A percentile compares a stretch with the other conserved stretches of the same genome.
phyloP scores from a whole-genome alignment of 2,797 vertebrate genomes.

The Catamblyrhynchus diadema region DNA sequence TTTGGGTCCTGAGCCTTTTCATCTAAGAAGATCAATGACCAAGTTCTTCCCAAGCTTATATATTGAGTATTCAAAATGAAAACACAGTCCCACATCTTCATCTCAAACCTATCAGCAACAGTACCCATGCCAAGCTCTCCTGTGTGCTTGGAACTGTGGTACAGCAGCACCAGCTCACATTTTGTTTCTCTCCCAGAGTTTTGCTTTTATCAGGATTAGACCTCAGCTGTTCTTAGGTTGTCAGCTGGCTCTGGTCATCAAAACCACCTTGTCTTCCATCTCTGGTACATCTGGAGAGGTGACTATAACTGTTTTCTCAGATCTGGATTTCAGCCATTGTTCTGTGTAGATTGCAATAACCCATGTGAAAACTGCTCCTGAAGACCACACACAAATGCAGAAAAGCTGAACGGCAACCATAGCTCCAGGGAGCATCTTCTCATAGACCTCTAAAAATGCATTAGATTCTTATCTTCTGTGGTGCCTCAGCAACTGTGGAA shows the following conservation, averaged over 20 bases:
- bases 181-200: not conserved
- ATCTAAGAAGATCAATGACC: not conserved
- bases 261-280: conserved; percentile 26
- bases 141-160: not conserved
- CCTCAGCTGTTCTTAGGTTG: not conserved
- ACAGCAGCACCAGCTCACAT: accelerated
- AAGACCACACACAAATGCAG: conserved; percentile 36
- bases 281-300: conserved; percentile 10
- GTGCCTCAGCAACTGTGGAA: not conserved
- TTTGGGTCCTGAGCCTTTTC: not conserved
- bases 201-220: not conserved
- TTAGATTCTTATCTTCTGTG: conserved; percentile 29
- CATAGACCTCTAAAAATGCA: conserved; percentile 37
- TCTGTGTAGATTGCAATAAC: not conserved
- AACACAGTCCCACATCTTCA: not conserved
- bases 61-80: not conserved
- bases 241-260: conserved; percentile 9
- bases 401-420: not conserved
- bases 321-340: conserved; percentile 16
- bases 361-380: conserved; percentile 27
- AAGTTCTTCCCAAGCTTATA: not conserved
- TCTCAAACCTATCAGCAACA: not conserved
- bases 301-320: not conserved
- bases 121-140: not conserved
- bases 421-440: conserved; percentile 36